Base-by-base conservation (phyloP, 2,797 vertebrate species). In the Peromyscus nudipes region DNA sequence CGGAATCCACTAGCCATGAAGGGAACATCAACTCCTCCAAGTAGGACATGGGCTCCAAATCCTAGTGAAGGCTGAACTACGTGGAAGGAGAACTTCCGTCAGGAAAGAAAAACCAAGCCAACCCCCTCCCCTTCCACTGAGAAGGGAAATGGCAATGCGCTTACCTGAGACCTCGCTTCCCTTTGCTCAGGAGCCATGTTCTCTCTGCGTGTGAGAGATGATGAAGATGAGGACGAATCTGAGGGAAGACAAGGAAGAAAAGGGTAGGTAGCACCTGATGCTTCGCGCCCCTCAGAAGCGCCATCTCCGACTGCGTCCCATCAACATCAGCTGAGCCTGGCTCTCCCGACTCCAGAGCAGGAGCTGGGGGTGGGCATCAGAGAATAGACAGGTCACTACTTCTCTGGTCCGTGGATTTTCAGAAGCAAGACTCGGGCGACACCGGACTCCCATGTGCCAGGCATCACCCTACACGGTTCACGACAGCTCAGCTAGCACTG, bases 101-200 rank as follows among this genome's bases (percentile, higher is more conserved):
- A 19, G 16, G 60, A 16, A 11, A 34, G 73, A 31, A 69, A 60
- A 77, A 43, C 2, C 46, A 52, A 25, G n/a, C 21, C 34, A 29
- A 34, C 4, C 4, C 34, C 64, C 21, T 43, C 49, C 13, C 49
- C 65, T 34, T 82, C 79, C 27, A 16, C 52, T 37, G 13, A 57
- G 49, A 55, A 43, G 40, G 17, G 62, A 88, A 52, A 46, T 0
- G 43, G 13, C 92, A 80, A 13, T 29, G 40, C 40, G 65, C 95
- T 97, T 87, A 97, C 96, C 92, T 49, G 95, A 31, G 93, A 6
- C 34, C 60, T 65, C 27, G 83, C 49, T 89, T 89, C 80, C 29
- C 52, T 84, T 14, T 27, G 96, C 65, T 69, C 80, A 49, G 81
- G 23, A 77, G 95, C 95, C 96, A 97, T 97, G n/a, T 77, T 76